Evolutionary conservation across 2,888 invertebrate species (phyloP).

Genomic region (Glaucopsyche alexis): DNA sequence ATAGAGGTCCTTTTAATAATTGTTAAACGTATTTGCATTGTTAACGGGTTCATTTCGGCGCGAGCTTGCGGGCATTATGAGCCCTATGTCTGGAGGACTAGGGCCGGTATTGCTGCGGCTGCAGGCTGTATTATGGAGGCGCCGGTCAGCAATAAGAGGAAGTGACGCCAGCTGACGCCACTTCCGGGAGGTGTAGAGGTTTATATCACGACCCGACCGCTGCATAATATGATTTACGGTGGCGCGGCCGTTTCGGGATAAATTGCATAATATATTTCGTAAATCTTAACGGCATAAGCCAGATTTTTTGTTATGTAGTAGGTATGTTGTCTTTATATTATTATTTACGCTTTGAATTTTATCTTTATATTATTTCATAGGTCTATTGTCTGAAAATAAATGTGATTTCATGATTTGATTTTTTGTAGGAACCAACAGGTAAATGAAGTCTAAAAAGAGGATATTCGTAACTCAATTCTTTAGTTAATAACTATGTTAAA

Average conservation of each 20-base stretch:
- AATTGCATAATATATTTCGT: not conserved
- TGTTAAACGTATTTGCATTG: conserved; percentile 51
- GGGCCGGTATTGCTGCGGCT: conserved; percentile 41
- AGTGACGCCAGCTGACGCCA: conserved; percentile 66
- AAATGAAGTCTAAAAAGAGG: too few species aligned
- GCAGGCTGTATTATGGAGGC: conserved; percentile 49
- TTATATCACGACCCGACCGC: conserved; percentile 45
- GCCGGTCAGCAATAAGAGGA: conserved; percentile 73
- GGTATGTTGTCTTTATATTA: too few species aligned
- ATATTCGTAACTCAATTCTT: too few species aligned
- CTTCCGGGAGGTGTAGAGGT: conserved; percentile 64
- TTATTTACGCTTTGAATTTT: too few species aligned
- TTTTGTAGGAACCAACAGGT: too few species aligned
- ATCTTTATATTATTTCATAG: too few species aligned
- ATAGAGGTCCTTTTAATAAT: conserved; percentile 49
- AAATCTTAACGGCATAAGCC: not conserved
- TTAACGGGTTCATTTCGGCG: conserved; percentile 65
- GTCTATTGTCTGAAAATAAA: too few species aligned
- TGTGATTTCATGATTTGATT: too few species aligned
- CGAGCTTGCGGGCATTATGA: conserved; percentile 40
- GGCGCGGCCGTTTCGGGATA: not conserved
- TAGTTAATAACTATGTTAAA: too few species aligned
- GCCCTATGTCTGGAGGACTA: conserved; percentile 40
- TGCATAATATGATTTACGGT: conserved; percentile 13
- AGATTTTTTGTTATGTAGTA: not conserved